Evolutionary conservation across 64 coral and sea anemone species (phyloP).

Genomic region (Catalaphyllia jardinei): DNA sequence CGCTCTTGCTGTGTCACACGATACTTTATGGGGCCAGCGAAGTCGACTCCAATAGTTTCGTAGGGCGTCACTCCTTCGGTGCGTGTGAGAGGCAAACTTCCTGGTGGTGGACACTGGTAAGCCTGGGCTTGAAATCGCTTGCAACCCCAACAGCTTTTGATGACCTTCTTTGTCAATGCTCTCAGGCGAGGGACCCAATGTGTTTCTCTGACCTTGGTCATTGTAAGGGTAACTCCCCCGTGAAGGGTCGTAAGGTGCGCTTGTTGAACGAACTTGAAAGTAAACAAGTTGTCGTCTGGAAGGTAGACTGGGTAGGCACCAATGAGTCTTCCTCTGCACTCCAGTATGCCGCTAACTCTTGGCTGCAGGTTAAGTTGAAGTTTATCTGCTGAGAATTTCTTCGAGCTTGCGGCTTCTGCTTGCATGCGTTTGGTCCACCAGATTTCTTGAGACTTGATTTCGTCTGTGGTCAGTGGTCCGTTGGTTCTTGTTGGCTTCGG

Average conservation of each 20-base stretch:
- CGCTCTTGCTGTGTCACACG: slow-evolving; percentile 8
- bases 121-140: slow-evolving; percentile 31
- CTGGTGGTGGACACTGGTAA: slow-evolving; percentile 15
- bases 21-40: slow-evolving; percentile 13
- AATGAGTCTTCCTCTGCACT: slow-evolving; percentile 48
- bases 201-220: too few relatives aligned
- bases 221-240: too few relatives aligned
- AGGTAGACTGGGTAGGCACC: slow-evolving; percentile 49
- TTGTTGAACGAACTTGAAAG: too few relatives aligned
- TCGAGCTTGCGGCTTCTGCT: neutral
- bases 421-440: slow-evolving; percentile 55
- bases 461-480: too few relatives aligned
- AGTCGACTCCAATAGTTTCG: slow-evolving; percentile 15
- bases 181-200: too few relatives aligned
- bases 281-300: neutral
- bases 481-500: too few relatives aligned
- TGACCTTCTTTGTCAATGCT: too few relatives aligned
- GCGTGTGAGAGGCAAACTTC: slow-evolving; percentile 14
- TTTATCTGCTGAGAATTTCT: slow-evolving; percentile 33
- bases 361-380: slow-evolving; percentile 42
- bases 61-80: slow-evolving; percentile 40
- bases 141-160: neutral
- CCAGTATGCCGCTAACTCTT: slow-evolving; percentile 20
- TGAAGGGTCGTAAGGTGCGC: too few relatives aligned
- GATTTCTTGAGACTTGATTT: too few relatives aligned